Base-by-base conservation (phyloP, 2,797 vertebrate species). In the Leptatherina wallacei region DNA sequence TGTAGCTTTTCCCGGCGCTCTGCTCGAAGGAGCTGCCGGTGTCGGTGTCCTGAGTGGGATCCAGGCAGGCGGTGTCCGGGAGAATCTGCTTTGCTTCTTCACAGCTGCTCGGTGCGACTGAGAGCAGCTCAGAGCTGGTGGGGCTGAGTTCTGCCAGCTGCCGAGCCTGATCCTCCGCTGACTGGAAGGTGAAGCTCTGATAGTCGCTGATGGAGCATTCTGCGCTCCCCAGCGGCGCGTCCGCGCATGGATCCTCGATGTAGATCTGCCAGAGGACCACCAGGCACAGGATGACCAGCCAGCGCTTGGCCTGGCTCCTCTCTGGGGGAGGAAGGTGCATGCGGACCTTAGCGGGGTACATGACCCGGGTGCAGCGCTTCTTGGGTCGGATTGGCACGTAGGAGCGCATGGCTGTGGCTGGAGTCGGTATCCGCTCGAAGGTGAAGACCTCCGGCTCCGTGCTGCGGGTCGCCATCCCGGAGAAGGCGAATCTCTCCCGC, bases 231-330 rank as follows among this genome's bases (percentile, higher is more conserved):
- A 55, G 75, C 73, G 82, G 59, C 4, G 83, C 32, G 20, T 92
- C 88, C 0, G 59, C 60, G 81, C 80, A 78, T 2, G 87, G 88
- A 33, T 94, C 94, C 82, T 94, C 94, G 79, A 91, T 93, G 92
- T 94, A 95, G 89, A 95, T 93, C 90, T 95, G 95, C 90, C 92
- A 88, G 70, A 94, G 89, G 40, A 95, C 87, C 85, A 95, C 93
- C 81, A 95, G 91, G 56, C 88, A 87, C 71, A 95, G 92, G 33
- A 87, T 27, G 18, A 95, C 4, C 76, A 95, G 87, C 93, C 93
- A 94, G 57, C 95, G 92, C 84, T 95, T 94, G 60, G 89, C 94
- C 0, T 73, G 83, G 85, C 81, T 95, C 84, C 72, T 92, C 93
- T 95, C 95, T 3, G 88, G 92, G 0, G 91, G 92, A 0, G 95